These are phyloP conservation scores for Actinostola sp. DNA, from an alignment of 92 coral and sea anemone species.

Conservation along the genomic window DNA sequence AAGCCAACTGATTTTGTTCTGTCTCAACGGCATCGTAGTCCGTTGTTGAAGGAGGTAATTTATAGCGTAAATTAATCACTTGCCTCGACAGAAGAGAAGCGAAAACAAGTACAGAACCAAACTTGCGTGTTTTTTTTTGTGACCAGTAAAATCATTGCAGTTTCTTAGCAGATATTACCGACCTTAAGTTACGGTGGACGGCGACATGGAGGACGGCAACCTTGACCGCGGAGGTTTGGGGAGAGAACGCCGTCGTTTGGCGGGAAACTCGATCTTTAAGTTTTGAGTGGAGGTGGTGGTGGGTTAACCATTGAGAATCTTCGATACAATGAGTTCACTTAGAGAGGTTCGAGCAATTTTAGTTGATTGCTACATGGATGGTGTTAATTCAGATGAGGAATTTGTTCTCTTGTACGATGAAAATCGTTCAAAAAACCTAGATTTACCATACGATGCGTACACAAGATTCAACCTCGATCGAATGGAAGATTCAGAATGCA, in stretches of 20 bases:
- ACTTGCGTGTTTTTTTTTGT: too few relatives aligned
- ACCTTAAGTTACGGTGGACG: too few relatives aligned
- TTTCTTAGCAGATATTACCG: too few relatives aligned
- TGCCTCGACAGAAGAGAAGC: too few relatives aligned
- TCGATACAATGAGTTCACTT: background rate
- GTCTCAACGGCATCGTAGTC: too few relatives aligned
- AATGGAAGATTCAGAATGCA: conserved; percentile 43
- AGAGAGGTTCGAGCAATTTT: background rate
- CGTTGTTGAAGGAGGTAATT: too few relatives aligned
- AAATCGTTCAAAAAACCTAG: conserved; percentile 43
- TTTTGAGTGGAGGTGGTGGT: conserved; percentile 33
- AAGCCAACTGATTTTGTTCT: too few relatives aligned
- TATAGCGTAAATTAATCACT: too few relatives aligned
- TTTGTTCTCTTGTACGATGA: conserved; percentile 46
- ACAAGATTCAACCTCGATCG: conserved; percentile 33
- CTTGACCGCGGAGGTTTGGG: conserved; percentile 59
- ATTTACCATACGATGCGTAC: conserved; percentile 39
- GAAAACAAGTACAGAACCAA: too few relatives aligned
- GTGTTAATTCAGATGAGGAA: conserved; percentile 38
- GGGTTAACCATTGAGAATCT: background rate
- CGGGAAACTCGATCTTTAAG: conserved; percentile 34
- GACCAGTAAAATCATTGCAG: too few relatives aligned
- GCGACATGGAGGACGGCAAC: too few relatives aligned
- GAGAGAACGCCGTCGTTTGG: conserved; percentile 46
- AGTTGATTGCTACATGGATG: conserved; percentile 10